These are phyloP conservation scores for Tillus elongatus DNA, from an alignment of 2,888 invertebrate species.

Conservation along the genomic window DNA sequence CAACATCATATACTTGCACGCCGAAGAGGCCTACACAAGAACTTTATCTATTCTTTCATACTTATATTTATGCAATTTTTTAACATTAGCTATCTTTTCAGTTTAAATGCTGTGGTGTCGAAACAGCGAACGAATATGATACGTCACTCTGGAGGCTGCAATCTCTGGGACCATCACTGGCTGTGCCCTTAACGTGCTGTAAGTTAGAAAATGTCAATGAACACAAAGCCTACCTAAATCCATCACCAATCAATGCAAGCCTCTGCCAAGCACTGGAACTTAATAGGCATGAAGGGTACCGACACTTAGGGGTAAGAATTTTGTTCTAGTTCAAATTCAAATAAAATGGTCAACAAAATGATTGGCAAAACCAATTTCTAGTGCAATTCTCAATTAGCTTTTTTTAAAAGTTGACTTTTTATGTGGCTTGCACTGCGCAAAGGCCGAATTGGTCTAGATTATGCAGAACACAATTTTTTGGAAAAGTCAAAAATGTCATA, in stretches of 20 bases:
- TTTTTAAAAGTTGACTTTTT: too few relatives aligned
- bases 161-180: conserved; percentile 54
- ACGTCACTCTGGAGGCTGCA: conserved; percentile 72
- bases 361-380: too few relatives aligned
- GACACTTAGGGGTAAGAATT: conserved; percentile 49
- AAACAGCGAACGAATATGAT: conserved; percentile 69
- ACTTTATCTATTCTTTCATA: background rate
- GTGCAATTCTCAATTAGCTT: too few relatives aligned
- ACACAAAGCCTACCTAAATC: conserved; percentile 60
- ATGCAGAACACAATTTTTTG: too few relatives aligned
- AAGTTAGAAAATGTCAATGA: conserved; percentile 50
- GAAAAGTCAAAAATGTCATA: too few relatives aligned
- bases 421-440: too few relatives aligned
- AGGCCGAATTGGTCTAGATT: too few relatives aligned
- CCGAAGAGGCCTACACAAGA: too few relatives aligned
- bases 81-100: conserved; percentile 34
- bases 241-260: conserved; percentile 60
- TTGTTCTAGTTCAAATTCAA: too few relatives aligned
- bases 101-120: conserved; percentile 75
- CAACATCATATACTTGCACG: too few relatives aligned
- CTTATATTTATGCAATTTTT: conserved; percentile 4
- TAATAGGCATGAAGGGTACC: conserved; percentile 47
- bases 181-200: conserved; percentile 45
- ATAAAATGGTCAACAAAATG: too few relatives aligned
- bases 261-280: conserved; percentile 60